Percentiles rank a stretch among this genome's conserved stretches.
phyloP scores from a whole-genome alignment of 2,888 invertebrate genomes.

The Dastarcus helophoroides region DNA sequence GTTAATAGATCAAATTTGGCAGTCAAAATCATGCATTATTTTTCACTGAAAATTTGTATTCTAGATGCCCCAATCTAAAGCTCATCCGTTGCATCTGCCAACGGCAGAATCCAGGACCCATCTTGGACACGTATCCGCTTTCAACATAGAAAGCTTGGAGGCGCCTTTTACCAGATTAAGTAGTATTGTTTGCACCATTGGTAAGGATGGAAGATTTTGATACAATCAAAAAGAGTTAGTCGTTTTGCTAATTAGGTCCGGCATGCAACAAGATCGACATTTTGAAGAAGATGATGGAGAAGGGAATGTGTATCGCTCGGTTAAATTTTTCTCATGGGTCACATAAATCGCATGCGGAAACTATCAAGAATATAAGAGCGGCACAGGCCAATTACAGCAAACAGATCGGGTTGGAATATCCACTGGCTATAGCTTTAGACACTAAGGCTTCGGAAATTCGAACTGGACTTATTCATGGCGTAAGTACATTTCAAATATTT shows the following conservation, averaged over 20 bases:
- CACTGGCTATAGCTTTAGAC: constrained; percentile 91
- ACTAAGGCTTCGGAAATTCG: constrained; percentile 98
- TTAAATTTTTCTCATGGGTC: constrained; percentile 94
- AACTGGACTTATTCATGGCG: constrained; percentile 87
- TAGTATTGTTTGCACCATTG: constrained; percentile 97
- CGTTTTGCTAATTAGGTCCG: no score
- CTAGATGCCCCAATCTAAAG: no score
- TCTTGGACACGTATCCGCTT: no score
- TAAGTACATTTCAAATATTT: no score
- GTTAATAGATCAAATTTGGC: no score
- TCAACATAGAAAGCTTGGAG: no score
- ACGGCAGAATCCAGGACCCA: no score
- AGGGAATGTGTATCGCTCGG: constrained; percentile 94
- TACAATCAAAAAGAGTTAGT: no score
- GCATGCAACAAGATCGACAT: constrained; percentile 70
- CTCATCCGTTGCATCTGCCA: no score
- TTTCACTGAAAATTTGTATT: no score
- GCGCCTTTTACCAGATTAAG: constrained; percentile 80
- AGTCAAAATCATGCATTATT: no score
- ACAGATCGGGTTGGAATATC: constrained; percentile 59
- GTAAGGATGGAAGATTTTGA: no score
- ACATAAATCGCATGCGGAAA: constrained; percentile 87
- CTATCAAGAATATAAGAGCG: constrained; percentile 77
- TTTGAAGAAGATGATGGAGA: constrained; percentile 88
- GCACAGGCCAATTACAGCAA: constrained; percentile 73